Percentiles rank a stretch among this genome's conserved stretches.
These are phyloP conservation scores for Aramus guarauna DNA, from an alignment of 2,113 vertebrate species.

Conservation along the genomic window DNA sequence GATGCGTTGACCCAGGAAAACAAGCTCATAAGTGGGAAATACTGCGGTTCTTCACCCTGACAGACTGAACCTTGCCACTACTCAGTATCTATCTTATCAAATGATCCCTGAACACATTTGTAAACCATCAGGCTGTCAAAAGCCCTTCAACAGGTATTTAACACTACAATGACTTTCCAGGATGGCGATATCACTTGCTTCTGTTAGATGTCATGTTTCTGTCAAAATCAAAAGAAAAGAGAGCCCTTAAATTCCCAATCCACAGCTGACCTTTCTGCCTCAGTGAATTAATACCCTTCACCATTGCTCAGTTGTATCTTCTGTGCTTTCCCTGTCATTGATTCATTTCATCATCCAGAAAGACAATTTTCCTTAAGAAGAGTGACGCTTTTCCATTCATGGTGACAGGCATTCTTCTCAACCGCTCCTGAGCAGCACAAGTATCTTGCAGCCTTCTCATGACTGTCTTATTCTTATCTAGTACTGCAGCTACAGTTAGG, in stretches of 20 bases:
- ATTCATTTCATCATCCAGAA: not conserved
- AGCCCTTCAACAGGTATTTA: constrained; percentile 30
- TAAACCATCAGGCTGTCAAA: not conserved
- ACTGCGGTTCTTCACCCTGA: not conserved
- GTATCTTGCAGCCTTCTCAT: not conserved
- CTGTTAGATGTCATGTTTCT: constrained; percentile 1
- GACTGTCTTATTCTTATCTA: not conserved
- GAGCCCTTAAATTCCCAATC: not conserved
- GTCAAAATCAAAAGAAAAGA: not conserved
- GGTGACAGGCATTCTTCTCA: not conserved
- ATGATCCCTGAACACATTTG: not conserved
- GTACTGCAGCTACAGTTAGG: not conserved
- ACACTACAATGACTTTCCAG: not conserved
- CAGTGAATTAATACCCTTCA: not conserved
- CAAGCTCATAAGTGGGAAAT: not conserved
- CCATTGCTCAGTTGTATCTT: not conserved
- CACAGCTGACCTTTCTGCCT: not conserved
- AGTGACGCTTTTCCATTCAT: not conserved
- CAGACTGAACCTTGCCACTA: not conserved
- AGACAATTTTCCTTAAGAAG: not conserved
- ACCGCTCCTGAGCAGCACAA: not conserved
- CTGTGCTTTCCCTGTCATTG: not conserved
- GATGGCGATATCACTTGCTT: not conserved
- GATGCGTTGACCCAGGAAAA: not conserved
- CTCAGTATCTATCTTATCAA: not conserved